A percentile compares a stretch with the other conserved stretches of the same genome.
Conservation (phyloP, 2,888 invertebrate genomes). For the Meiosimyza decipiens region DNA sequence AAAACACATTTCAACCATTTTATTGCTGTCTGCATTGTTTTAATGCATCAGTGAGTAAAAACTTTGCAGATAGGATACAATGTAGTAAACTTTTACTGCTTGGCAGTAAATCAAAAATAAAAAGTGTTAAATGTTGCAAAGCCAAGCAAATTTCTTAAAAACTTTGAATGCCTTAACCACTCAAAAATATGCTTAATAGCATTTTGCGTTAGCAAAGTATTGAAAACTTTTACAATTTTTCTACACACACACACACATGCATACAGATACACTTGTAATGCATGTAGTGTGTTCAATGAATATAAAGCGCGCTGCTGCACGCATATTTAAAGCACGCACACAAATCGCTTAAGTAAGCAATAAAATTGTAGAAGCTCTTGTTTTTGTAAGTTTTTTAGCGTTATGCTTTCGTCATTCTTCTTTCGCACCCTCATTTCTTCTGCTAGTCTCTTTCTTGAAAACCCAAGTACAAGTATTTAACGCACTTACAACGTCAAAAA, state of each 20-base stretch:
- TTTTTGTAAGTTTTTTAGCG: background rate
- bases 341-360: slow-evolving; percentile 56
- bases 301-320: background rate
- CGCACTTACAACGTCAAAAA: too few species aligned
- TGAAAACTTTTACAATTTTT: slow-evolving; percentile 2
- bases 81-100: too few species aligned
- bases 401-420: background rate
- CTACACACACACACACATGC: slow-evolving; percentile 21
- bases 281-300: too few species aligned
- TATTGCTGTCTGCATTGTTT: too few species aligned
- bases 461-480: too few species aligned
- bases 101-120: too few species aligned
- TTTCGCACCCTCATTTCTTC: background rate
- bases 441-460: too few species aligned
- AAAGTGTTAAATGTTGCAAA: slow-evolving; percentile 29
- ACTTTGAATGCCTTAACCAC: slow-evolving; percentile 4
- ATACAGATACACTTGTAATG: background rate
- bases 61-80: too few species aligned
- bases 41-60: too few species aligned
- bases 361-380: slow-evolving; percentile 23
- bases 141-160: slow-evolving; percentile 20
- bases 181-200: slow-evolving; percentile 24
- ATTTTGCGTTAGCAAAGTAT: background rate
- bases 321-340: slow-evolving; percentile 48
- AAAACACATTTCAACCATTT: too few species aligned